Percentiles rank a stretch among this genome's conserved stretches.
Conservation (phyloP, 2,113 vertebrate species). For the Psilopsiagon aymara region DNA sequence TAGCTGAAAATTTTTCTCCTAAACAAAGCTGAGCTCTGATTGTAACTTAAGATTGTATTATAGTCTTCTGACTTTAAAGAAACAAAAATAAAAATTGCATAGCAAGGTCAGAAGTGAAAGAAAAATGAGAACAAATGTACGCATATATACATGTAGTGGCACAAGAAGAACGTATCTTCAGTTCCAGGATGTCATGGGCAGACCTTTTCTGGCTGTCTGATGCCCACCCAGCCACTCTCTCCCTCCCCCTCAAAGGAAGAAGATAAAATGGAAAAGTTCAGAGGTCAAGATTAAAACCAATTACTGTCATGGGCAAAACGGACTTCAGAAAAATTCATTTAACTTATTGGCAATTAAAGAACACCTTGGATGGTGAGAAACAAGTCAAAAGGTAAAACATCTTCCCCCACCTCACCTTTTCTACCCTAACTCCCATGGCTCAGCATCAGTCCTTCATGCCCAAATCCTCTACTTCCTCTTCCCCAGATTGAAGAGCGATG, state of each 20-base stretch:
- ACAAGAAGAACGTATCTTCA: neutral
- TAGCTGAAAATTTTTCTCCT: neutral
- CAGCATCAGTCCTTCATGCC: too few relatives aligned
- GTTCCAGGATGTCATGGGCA: neutral
- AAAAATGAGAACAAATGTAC: neutral
- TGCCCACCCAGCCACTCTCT: neutral
- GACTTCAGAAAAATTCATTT: neutral
- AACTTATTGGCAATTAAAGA: neutral
- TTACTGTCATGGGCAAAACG: neutral
- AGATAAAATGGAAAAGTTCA: neutral
- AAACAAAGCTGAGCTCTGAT: neutral
- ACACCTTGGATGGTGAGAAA: neutral
- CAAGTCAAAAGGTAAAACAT: neutral
- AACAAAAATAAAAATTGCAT: neutral
- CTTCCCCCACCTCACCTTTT: neutral
- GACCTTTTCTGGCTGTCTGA: neutral
- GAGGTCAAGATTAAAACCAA: neutral
- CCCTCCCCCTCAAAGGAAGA: neutral
- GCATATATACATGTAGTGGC: fast-evolving
- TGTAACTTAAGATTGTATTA: neutral
- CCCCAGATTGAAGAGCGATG: fast-evolving
- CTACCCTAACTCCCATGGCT: neutral
- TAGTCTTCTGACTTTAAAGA: neutral
- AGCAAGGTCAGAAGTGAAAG: neutral
- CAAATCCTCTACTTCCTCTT: neutral